Conservation (phyloP, 2,113 vertebrate genomes). For the Pachypanchax playfairii region DNA sequence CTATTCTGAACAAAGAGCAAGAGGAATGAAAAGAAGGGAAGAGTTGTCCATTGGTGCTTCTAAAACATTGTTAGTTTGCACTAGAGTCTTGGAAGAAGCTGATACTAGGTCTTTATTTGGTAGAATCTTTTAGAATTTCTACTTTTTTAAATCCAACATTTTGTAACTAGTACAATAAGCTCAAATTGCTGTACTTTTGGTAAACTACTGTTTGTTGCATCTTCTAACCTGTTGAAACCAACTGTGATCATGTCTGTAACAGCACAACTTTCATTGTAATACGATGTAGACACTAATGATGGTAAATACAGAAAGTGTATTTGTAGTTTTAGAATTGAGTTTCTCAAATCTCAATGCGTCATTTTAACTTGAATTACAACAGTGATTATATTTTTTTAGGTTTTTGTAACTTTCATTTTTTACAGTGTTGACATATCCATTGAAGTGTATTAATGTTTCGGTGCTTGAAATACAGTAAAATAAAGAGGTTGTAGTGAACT, state of each 20-base stretch:
- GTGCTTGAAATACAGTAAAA: slow-evolving; percentile 30
- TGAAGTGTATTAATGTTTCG: slow-evolving; percentile 34
- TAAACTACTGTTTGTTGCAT: slow-evolving; percentile 9
- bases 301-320: background rate
- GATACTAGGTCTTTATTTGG: background rate
- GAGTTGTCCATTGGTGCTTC: slow-evolving; percentile 6
- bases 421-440: slow-evolving; percentile 24
- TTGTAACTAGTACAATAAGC: slow-evolving; percentile 1
- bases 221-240: background rate
- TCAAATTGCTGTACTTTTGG: background rate
- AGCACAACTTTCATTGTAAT: background rate
- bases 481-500: background rate
- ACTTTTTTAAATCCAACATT: background rate
- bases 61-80: background rate
- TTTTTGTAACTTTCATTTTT: slow-evolving; percentile 1
- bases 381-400: background rate
- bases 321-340: slow-evolving; percentile 24
- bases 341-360: background rate
- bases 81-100: background rate
- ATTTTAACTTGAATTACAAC: slow-evolving; percentile 5
- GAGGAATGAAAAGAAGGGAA: background rate
- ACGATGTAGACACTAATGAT: slow-evolving; percentile 2
- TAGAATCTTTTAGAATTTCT: background rate
- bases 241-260: background rate
- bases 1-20: background rate